Conservation (phyloP, 1,140 invertebrate species). For the Pseudoatta argentina region DNA sequence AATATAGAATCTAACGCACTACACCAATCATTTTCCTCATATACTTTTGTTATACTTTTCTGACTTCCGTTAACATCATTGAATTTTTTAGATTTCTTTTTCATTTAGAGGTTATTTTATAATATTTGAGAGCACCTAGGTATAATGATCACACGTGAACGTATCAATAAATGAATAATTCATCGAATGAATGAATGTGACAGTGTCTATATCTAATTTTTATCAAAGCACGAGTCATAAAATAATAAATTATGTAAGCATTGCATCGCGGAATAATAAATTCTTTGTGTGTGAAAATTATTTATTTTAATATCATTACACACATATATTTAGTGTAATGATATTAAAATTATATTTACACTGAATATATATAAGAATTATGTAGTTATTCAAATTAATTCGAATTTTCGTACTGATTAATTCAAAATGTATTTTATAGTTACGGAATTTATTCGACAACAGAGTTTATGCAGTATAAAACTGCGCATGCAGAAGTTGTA, state of each 20-base stretch:
- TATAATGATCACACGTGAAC: conserved; percentile 1
- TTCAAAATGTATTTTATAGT: neutral
- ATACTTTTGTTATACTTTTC: neutral
- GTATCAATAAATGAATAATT: conserved; percentile 12
- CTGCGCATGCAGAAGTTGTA: neutral
- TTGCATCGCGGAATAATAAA: neutral
- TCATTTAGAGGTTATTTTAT: conserved; percentile 12
- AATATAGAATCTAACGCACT: conserved; percentile 63
- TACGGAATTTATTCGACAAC: conserved; percentile 2
- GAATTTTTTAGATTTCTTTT: neutral
- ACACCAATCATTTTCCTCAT: conserved; percentile 67
- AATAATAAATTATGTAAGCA: conserved; percentile 4
- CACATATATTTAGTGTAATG: neutral
- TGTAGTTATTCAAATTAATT: neutral
- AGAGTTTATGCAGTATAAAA: conserved; percentile 3
- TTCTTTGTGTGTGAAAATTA: neutral
- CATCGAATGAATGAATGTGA: neutral
- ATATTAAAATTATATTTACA: neutral
- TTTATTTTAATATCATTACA: conserved; percentile 3
- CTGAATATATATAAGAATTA: neutral
- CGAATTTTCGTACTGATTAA: neutral
- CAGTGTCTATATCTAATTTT: neutral
- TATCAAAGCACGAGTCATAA: neutral
- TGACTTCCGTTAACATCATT: neutral
- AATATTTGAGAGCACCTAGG: neutral